Evolutionary conservation across 2,888 invertebrate species (phyloP).

Genomic region (Xestia xanthographa): DNA sequence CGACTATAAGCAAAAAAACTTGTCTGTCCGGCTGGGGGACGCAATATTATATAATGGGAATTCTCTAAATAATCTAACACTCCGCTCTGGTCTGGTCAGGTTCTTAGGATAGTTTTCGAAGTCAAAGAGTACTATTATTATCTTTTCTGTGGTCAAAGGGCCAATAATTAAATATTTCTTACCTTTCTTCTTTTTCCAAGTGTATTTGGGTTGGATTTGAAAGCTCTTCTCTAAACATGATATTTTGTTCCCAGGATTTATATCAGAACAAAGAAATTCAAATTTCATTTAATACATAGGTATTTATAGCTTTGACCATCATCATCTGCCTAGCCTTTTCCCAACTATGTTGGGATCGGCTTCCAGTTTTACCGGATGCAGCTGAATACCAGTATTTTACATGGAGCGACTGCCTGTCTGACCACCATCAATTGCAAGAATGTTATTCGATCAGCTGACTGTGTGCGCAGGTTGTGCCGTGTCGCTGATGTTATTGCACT

Average conservation of each 20-base stretch:
- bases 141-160: too few species aligned
- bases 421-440: too few species aligned
- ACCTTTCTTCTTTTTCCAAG: too few species aligned
- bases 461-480: too few species aligned
- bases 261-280: background rate
- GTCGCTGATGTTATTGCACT: too few species aligned
- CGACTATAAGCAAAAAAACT: slow-evolving; percentile 52
- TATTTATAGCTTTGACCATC: background rate
- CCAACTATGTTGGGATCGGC: too few species aligned
- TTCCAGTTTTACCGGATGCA: too few species aligned
- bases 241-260: background rate
- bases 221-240: background rate
- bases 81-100: slow-evolving; percentile 1
- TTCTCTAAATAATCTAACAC: slow-evolving; percentile 16
- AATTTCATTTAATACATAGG: background rate
- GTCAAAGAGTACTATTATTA: background rate
- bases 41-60: slow-evolving; percentile 37
- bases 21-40: slow-evolving; percentile 17
- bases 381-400: too few species aligned
- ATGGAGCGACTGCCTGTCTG: too few species aligned
- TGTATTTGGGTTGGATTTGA: too few species aligned
- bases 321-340: too few species aligned
- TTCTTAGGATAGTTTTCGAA: slow-evolving; percentile 12
- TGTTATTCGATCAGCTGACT: too few species aligned
- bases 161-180: background rate